Evolutionary conservation across 2,888 invertebrate genomes (phyloP), one percentile per base, ranked within the genome.

Genomic region (Lithophane semibrunnea): DNA sequence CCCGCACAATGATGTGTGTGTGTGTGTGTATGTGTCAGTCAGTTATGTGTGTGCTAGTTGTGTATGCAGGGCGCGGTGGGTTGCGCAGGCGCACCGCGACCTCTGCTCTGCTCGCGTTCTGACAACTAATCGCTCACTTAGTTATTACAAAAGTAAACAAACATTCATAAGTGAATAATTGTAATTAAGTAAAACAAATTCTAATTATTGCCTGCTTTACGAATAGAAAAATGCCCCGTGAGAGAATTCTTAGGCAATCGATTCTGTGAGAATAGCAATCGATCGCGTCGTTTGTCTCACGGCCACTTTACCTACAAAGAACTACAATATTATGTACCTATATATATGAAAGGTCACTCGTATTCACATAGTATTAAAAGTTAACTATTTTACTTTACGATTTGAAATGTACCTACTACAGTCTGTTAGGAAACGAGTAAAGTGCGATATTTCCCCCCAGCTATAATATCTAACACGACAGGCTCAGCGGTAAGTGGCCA

Each of bases 1-100:
- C 83, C 87, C 87, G 88, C 87, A 85, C 79, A 58, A 10, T 63
- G 47, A 42, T 60, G 54, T 69, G 44, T 29, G 37, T 37, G 52
- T 47, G 24, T 60, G 13, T 60, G 44, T 73, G 52, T 29, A 29
- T 29, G 29, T 29, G 29, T 29, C 29, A 29, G 29, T 29, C 1
- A 29, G 29, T 29, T 29, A 52, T 75, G 29, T 75, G 64, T 77
- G 64, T 42, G 68, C n/a, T 80, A 18, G 72, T 83, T 80, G 71
- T 58, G 86, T 82, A 86, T 87, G 88, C 88, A 78, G 86, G 77
- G 49, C 75, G 88, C 82, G 69, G 3, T 8, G 10, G 77, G 56
- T 82, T 78, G 76, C 69, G 69, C 72, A 44, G 42, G 42, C 61
- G 70, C 54, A 49, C 18, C 56, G 73, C 71, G 83, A 86, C 84